Conservation (phyloP, 2,113 vertebrate species). For the Callipepla squamata region DNA sequence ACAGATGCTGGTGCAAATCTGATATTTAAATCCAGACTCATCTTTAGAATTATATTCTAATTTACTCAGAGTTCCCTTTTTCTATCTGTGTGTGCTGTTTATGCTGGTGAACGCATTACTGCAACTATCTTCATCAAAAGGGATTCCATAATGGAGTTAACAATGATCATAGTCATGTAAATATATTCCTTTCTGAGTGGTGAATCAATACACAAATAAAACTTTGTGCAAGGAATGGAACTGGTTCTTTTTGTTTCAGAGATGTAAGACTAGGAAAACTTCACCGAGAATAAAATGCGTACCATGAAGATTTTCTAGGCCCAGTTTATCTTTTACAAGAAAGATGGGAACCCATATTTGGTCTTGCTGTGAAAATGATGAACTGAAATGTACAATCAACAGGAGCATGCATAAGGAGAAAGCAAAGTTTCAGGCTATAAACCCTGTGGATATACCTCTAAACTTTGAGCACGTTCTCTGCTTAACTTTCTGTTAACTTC, state of each 20-base stretch:
- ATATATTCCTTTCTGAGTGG: neutral
- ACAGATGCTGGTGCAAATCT: neutral
- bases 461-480: accelerated
- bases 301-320: neutral
- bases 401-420: neutral
- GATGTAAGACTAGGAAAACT: neutral
- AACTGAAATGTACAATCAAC: neutral
- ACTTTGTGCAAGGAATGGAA: neutral
- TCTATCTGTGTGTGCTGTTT: neutral
- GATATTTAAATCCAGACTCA: neutral
- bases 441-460: neutral
- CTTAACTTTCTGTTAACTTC: neutral
- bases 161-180: neutral
- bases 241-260: neutral
- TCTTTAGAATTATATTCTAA: neutral
- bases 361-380: neutral
- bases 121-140: neutral
- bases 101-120: neutral
- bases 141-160: neutral
- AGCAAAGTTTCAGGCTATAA: neutral
- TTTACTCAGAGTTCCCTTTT: neutral
- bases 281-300: neutral
- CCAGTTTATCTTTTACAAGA: neutral
- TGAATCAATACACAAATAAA: neutral
- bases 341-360: neutral